A percentile compares a stretch with the other conserved stretches of the same genome.
Conservation (phyloP, 2,797 vertebrate genomes). For the Enteromius anoplus region DNA sequence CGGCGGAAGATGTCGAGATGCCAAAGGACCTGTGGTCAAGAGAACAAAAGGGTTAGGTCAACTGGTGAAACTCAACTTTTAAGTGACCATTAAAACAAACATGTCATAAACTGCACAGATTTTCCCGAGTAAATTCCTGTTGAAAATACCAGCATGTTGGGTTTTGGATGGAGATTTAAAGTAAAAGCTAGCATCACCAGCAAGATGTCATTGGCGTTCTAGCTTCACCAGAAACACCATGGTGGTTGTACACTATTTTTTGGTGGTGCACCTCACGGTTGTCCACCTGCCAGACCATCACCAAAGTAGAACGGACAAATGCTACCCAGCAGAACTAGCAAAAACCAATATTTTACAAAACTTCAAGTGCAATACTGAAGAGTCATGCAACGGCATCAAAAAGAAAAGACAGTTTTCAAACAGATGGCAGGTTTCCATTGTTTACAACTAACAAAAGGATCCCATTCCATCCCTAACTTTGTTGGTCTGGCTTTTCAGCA, state of each 20-base stretch:
- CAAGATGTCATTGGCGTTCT: background rate
- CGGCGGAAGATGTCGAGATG: constrained; percentile 98
- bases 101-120: background rate
- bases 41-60: constrained; percentile 5
- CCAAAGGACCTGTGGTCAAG: constrained; percentile 89
- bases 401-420: background rate
- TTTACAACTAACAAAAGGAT: background rate
- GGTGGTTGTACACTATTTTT: background rate
- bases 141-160: constrained; percentile 10
- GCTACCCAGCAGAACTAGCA: background rate
- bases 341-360: background rate
- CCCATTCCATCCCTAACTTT: background rate
- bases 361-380: background rate
- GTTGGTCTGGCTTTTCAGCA: background rate
- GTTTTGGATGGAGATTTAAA: background rate
- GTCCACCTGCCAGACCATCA: background rate
- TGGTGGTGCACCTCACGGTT: background rate
- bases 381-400: background rate
- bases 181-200: background rate
- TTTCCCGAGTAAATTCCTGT: background rate
- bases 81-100: background rate
- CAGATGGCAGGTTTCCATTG: background rate
- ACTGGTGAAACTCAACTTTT: background rate
- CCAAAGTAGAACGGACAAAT: background rate
- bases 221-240: background rate